Percentiles rank a stretch among this genome's conserved stretches.
Evolutionary conservation across 2,113 vertebrate genomes (phyloP).

Genomic region (Centropristis striata): DNA sequence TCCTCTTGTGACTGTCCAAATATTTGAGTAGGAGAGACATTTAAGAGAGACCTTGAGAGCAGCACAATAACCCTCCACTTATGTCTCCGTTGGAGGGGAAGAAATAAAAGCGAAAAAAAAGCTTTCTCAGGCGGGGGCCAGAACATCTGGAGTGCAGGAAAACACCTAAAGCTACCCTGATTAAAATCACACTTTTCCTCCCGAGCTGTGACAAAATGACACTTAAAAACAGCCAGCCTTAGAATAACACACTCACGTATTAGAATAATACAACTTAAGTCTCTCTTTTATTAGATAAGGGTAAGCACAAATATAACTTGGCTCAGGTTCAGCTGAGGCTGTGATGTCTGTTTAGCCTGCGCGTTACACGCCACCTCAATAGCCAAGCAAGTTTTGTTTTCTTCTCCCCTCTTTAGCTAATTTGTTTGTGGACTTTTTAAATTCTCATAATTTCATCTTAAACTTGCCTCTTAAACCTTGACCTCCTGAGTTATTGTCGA

Average conservation of each 20-base stretch:
- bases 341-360: constrained; percentile 86
- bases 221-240: constrained; percentile 72
- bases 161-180: constrained; percentile 78
- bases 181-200: constrained; percentile 82
- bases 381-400: constrained; percentile 65
- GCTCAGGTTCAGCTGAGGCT: constrained; percentile 60
- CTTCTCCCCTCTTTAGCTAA: constrained; percentile 75
- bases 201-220: constrained; percentile 77
- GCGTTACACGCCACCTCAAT: constrained; percentile 82
- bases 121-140: constrained; percentile 42
- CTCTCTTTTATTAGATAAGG: constrained; percentile 79
- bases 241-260: constrained; percentile 73
- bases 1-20: constrained; percentile 83
- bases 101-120: constrained; percentile 57
- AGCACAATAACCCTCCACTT: constrained; percentile 81
- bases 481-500: constrained; percentile 79
- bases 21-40: constrained; percentile 82
- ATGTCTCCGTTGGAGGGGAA: constrained; percentile 66
- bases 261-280: constrained; percentile 79
- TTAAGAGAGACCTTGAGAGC: constrained; percentile 81
- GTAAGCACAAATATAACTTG: constrained; percentile 53
- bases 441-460: constrained; percentile 92
- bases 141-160: constrained; percentile 81
- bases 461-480: constrained; percentile 93
- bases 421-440: constrained; percentile 93